These are phyloP conservation scores for Todus mexicanus DNA, from an alignment of 2,797 vertebrate species.

Conservation along the genomic window DNA sequence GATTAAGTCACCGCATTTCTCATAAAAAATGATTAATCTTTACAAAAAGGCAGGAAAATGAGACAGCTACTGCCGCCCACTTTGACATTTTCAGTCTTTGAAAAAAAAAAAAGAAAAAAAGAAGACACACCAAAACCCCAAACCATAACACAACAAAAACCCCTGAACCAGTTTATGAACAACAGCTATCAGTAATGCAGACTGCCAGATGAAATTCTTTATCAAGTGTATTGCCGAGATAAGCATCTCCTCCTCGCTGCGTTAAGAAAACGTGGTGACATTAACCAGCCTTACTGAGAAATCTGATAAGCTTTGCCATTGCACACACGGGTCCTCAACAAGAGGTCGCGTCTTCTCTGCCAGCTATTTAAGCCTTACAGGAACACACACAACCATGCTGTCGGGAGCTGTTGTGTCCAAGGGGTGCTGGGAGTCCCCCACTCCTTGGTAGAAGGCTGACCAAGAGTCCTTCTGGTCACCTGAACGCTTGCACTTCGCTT, in stretches of 20 bases:
- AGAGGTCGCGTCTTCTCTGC: constrained; percentile 28
- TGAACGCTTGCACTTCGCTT: not conserved
- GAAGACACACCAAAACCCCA: constrained; percentile 3
- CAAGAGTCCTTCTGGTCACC: not conserved
- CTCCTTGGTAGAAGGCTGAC: not conserved
- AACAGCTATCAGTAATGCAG: constrained; percentile 47
- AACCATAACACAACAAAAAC: constrained; percentile 40
- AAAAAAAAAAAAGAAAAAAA: constrained; percentile 53
- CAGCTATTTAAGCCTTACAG: not conserved
- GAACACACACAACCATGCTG: not conserved
- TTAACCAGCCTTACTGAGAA: constrained; percentile 70
- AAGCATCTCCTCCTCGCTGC: constrained; percentile 59
- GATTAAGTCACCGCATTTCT: constrained; percentile 72
- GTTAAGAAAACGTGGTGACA: constrained; percentile 63
- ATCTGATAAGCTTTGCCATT: constrained; percentile 73
- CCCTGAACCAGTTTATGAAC: constrained; percentile 56
- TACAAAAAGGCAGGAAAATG: constrained; percentile 74
- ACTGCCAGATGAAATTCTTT: constrained; percentile 40
- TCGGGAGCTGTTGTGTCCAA: not conserved
- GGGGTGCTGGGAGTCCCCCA: not conserved
- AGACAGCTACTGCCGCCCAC: constrained; percentile 72
- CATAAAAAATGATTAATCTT: constrained; percentile 78
- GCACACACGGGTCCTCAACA: constrained; percentile 36
- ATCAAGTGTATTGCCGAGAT: constrained; percentile 61
- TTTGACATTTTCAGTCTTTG: constrained; percentile 76